phyloP scores from a whole-genome alignment of 2,113 vertebrate species.

The Aptenodytes forsteri region DNA sequence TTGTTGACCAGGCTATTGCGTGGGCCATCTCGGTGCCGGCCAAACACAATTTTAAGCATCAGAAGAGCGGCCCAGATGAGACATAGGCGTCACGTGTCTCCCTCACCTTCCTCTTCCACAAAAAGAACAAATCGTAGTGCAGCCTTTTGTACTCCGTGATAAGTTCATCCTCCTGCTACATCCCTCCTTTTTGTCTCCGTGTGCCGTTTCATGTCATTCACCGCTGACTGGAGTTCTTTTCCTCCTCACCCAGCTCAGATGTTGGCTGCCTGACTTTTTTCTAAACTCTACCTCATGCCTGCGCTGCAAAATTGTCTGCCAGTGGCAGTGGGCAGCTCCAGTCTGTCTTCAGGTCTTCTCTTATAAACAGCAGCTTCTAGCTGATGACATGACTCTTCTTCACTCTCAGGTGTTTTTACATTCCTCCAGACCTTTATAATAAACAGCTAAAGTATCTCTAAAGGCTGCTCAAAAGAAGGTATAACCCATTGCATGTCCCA shows the following conservation, averaged over 20 bases:
- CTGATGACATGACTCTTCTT: neutral
- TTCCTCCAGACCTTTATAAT: neutral
- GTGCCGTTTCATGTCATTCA: accelerated
- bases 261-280: neutral
- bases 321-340: neutral
- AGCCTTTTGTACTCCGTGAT: neutral
- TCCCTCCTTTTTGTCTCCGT: neutral
- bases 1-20: neutral
- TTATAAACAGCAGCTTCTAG: neutral
- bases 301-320: neutral
- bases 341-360: neutral
- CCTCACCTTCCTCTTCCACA: neutral
- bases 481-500: too few relatives aligned
- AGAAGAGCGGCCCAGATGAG: neutral
- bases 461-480: neutral
- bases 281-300: neutral
- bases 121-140: neutral
- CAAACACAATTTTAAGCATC: neutral
- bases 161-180: neutral
- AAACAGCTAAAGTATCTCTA: neutral
- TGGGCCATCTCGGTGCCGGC: neutral
- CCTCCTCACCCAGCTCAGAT: neutral
- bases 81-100: accelerated
- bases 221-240: neutral
- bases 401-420: neutral